Conservation (phyloP, 2,113 vertebrate genomes). For the Notechis scutatus region DNA sequence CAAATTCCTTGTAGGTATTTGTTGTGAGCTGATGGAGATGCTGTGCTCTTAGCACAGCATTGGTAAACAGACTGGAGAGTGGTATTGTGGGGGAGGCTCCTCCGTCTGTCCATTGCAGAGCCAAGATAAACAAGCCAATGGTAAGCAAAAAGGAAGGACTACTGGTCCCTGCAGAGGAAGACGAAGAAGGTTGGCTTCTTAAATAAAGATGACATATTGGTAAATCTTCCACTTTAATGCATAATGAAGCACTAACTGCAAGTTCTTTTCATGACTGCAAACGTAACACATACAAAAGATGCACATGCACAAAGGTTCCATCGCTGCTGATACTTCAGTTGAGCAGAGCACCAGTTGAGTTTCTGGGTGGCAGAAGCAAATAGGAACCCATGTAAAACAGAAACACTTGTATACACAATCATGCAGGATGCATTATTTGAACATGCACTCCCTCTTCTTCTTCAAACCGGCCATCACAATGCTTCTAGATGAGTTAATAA, state of each 20-base stretch:
- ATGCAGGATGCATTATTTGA: not conserved
- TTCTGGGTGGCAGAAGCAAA: not conserved
- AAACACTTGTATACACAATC: not conserved
- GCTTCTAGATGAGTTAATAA: too few relatives aligned
- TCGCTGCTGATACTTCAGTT: not conserved
- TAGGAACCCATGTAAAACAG: not conserved
- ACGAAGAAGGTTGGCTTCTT: not conserved
- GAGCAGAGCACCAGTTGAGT: not conserved
- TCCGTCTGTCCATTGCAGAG: conserved; percentile 61
- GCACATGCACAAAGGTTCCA: not conserved
- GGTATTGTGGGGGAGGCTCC: conserved; percentile 71
- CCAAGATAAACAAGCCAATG: conserved; percentile 60
- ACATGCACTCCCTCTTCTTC: not conserved
- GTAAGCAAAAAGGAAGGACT: conserved; percentile 60
- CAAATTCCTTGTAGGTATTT: conserved; percentile 81
- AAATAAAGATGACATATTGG: not conserved
- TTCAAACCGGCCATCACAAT: not conserved
- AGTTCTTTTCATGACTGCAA: not conserved
- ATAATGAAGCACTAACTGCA: not conserved
- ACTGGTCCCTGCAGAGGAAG: conserved; percentile 55
- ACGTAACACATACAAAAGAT: not conserved
- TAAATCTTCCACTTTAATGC: not conserved
- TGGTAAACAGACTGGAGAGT: conserved; percentile 78
- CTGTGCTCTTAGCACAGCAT: conserved; percentile 76
- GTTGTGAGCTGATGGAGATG: conserved; percentile 80